Conservation (phyloP, 2,113 vertebrate species). For the Porphyrio hochstetteri region DNA sequence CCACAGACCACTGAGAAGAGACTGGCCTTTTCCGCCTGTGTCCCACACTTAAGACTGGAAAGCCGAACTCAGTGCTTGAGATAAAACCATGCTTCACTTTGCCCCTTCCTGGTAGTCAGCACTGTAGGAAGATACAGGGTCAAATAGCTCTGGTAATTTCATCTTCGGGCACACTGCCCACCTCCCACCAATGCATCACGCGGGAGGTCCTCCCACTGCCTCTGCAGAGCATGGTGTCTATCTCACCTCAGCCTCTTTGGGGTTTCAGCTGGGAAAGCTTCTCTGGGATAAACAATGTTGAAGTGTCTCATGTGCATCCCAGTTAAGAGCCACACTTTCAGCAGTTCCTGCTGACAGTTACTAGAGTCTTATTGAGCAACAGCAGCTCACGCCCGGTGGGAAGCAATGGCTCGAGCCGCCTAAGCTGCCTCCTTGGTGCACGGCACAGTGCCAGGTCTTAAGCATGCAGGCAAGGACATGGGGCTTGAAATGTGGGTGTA, state of each 20-base stretch:
- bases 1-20: too few relatives aligned
- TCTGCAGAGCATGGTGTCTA: not conserved
- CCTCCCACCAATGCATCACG: rapidly evolving
- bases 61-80: not conserved
- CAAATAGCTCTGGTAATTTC: not conserved
- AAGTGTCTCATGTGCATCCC: not conserved
- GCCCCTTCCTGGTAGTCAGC: not conserved
- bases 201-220: not conserved
- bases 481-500: not conserved
- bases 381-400: not conserved
- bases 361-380: not conserved
- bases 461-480: rapidly evolving
- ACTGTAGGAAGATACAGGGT: rapidly evolving
- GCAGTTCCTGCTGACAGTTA: not conserved
- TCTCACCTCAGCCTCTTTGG: not conserved
- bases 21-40: too few relatives aligned
- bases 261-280: not conserved
- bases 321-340: not conserved
- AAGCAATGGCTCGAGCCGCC: not conserved
- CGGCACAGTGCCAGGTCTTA: too few relatives aligned
- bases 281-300: not conserved
- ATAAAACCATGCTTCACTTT: not conserved
- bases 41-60: not conserved
- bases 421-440: not conserved
- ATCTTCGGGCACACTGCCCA: not conserved